Percentiles rank a stretch among this genome's conserved stretches.
Conservation (phyloP, 2,888 invertebrate genomes). For the Arrhopalites spinosus region DNA sequence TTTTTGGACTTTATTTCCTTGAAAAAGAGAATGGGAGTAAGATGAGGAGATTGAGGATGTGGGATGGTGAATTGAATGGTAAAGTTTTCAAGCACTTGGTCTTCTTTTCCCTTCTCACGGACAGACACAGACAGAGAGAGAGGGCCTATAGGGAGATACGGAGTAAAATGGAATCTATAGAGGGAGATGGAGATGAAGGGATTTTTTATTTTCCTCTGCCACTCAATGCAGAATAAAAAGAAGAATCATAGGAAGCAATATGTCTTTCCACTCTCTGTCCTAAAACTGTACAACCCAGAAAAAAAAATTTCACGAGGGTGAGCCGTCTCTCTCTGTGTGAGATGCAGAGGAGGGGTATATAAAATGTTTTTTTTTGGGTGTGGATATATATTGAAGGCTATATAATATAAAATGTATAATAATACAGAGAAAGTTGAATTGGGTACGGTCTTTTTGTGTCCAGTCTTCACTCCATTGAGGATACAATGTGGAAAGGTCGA, state of each 20-base stretch:
- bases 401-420: no score
- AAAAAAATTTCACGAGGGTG: neutral
- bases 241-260: conserved; percentile 2
- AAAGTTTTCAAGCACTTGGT: neutral
- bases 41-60: conserved; percentile 7
- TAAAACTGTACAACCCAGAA: neutral
- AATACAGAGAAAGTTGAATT: neutral
- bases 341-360: no score
- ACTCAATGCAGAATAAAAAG: conserved; percentile 3
- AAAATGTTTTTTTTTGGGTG: no score
- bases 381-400: no score
- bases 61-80: conserved; percentile 10
- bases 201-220: neutral
- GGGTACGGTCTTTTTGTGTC: conserved; percentile 12
- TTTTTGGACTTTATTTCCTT: no score
- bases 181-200: neutral
- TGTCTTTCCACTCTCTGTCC: neutral
- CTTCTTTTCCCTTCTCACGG: neutral
- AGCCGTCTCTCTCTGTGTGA: neutral
- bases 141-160: no score
- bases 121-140: neutral
- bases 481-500: conserved; percentile 37
- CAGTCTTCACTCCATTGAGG: neutral
- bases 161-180: neutral
- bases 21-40: neutral